A percentile compares a stretch with the other conserved stretches of the same genome.
These are phyloP conservation scores for Paradoxurus hermaphroditus DNA, from an alignment of 2,113 vertebrate species.

Conservation along the genomic window DNA sequence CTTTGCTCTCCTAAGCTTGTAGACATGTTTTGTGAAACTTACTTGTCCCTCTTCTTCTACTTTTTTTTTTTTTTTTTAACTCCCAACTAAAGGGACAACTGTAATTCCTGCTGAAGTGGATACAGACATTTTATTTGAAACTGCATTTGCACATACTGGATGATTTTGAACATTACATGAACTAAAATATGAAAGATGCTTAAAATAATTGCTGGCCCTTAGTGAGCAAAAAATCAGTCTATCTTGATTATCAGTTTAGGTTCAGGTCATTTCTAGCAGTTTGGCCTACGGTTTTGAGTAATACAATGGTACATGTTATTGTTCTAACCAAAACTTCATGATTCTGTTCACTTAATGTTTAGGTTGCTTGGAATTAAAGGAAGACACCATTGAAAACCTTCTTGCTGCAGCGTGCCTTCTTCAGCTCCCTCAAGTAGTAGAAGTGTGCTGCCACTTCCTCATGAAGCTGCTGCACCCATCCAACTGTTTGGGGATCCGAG, in stretches of 20 bases:
- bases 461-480: conserved; percentile 89
- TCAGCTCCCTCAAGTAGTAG: conserved; percentile 88
- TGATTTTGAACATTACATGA: background rate
- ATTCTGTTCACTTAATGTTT: background rate
- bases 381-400: conserved; percentile 88
- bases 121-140: background rate
- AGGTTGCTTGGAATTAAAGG: conserved; percentile 87
- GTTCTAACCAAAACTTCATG: background rate
- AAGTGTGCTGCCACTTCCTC: conserved; percentile 88
- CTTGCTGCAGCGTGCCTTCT: conserved; percentile 88
- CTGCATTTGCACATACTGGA: background rate
- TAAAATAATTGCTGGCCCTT: background rate
- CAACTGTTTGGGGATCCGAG: conserved; percentile 87
- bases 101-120: background rate
- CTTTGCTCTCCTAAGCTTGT: background rate
- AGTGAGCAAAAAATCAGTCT: background rate
- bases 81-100: background rate
- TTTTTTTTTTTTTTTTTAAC: background rate
- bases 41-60: background rate
- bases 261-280: background rate
- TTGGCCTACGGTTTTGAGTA: background rate
- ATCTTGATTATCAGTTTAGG: background rate
- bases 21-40: background rate
- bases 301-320: background rate
- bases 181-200: background rate